Percentiles rank a stretch among this genome's conserved stretches.
Evolutionary conservation across 2,797 vertebrate genomes (phyloP).

Genomic region (Pipistrellus pygmaeus): DNA sequence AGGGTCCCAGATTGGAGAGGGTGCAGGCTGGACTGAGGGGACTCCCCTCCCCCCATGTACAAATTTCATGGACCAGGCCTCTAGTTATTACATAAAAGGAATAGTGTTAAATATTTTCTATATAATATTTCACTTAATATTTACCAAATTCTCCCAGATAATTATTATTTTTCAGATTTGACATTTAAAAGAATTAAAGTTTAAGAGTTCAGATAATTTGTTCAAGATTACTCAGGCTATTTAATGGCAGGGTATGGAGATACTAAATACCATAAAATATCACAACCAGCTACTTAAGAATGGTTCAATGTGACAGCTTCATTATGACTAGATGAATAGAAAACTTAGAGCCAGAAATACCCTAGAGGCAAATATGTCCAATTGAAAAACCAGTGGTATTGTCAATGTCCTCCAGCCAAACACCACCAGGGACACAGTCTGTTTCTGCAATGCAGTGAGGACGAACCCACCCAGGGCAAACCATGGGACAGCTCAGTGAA

Average conservation of each 20-base stretch:
- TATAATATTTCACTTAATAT: neutral
- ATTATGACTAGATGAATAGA: neutral
- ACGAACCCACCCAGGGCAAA: neutral
- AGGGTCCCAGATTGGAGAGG: too few relatives aligned
- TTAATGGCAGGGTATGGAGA: neutral
- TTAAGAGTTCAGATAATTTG: neutral
- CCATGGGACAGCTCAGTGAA: neutral
- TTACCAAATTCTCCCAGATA: neutral
- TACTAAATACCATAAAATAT: neutral
- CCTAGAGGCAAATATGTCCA: neutral
- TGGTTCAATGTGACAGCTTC: neutral
- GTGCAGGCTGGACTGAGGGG: too few relatives aligned
- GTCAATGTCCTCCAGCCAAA: neutral
- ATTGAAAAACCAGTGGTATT: neutral
- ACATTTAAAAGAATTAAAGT: neutral
- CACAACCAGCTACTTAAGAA: neutral
- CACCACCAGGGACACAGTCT: neutral
- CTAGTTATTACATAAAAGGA: neutral
- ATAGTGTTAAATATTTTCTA: neutral
- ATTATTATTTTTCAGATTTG: neutral
- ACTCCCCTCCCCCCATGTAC: too few relatives aligned
- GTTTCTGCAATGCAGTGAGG: neutral
- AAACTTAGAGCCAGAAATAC: neutral
- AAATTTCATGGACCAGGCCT: too few relatives aligned
- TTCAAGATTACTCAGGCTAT: neutral